These are phyloP conservation scores for Ciona savignyi DNA, from an alignment of 23 tunicate genomes.

Conservation along the genomic window DNA sequence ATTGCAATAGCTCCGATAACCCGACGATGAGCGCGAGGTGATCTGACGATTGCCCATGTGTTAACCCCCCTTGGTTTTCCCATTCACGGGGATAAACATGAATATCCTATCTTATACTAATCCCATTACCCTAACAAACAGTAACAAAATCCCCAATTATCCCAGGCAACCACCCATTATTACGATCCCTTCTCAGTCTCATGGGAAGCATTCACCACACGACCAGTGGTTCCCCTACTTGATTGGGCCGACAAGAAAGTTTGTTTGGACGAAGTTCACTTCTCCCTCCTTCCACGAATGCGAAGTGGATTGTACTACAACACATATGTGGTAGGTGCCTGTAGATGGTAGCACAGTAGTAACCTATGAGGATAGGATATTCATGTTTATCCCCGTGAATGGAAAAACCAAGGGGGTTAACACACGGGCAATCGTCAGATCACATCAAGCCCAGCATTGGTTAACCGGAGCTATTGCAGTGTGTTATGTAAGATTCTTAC, in stretches of 20 bases:
- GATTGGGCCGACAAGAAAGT: conserved; percentile 61
- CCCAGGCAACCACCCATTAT: conserved; percentile 40
- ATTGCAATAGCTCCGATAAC: too few species aligned
- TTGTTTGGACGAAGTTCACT: conserved; percentile 63
- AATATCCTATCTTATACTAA: too few species aligned
- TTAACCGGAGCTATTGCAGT: too few species aligned
- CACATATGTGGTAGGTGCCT: conserved; percentile 78
- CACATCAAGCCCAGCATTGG: too few species aligned
- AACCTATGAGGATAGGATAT: too few species aligned
- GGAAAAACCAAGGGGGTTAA: too few species aligned
- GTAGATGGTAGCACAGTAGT: too few species aligned
- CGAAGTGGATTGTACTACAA: conserved; percentile 75
- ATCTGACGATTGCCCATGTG: not conserved
- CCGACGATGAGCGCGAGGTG: not conserved
- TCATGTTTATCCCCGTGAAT: too few species aligned
- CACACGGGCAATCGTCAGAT: too few species aligned
- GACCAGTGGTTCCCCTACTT: conserved; percentile 36
- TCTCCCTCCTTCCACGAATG: conserved; percentile 83
- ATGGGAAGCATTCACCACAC: conserved; percentile 74
- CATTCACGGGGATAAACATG: not conserved
- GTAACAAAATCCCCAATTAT: not conserved
- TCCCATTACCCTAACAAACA: too few species aligned
- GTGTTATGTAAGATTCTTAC: too few species aligned
- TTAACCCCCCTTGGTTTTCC: not conserved
- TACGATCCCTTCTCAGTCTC: conserved; percentile 57